These are phyloP conservation scores for Ditylenchus weischeri DNA, from an alignment of 2,888 invertebrate species.

Conservation along the genomic window DNA sequence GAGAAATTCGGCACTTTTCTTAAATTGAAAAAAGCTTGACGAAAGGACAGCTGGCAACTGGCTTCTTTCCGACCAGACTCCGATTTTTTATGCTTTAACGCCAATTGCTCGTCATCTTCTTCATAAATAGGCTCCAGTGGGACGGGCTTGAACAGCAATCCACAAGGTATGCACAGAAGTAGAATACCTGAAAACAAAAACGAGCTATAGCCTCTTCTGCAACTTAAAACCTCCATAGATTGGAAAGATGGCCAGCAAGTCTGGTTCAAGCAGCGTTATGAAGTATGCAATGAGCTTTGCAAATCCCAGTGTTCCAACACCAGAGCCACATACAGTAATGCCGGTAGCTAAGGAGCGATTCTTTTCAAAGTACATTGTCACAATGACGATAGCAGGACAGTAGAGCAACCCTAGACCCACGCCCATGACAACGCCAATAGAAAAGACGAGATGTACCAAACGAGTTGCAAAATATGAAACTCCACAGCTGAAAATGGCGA, in stretches of 20 bases:
- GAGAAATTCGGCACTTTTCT: neutral
- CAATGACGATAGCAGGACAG: constrained; percentile 80
- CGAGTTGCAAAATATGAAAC: constrained; percentile 78
- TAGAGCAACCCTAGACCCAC: constrained; percentile 94
- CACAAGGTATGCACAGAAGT: constrained; percentile 82
- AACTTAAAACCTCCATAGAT: neutral
- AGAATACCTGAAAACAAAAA: constrained; percentile 64
- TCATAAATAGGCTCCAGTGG: constrained; percentile 49
- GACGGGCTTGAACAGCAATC: constrained; percentile 82
- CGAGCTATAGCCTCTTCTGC: neutral
- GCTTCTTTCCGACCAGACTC: neutral
- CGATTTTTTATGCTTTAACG: neutral
- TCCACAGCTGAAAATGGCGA: constrained; percentile 66
- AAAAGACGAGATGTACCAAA: constrained; percentile 79
- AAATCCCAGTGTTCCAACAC: constrained; percentile 87
- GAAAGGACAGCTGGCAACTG: neutral
- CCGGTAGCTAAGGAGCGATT: constrained; percentile 86
- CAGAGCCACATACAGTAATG: constrained; percentile 90
- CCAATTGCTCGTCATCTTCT: constrained; percentile 21
- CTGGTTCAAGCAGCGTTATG: constrained; percentile 75
- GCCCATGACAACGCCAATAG: constrained; percentile 88
- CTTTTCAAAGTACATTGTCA: constrained; percentile 93
- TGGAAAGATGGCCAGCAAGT: constrained; percentile 79
- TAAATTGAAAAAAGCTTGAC: too few species aligned
- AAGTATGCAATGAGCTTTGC: constrained; percentile 68